phyloP scores from a whole-genome alignment of 2,797 vertebrate genomes.

The Chaetodon trifasciatus region DNA sequence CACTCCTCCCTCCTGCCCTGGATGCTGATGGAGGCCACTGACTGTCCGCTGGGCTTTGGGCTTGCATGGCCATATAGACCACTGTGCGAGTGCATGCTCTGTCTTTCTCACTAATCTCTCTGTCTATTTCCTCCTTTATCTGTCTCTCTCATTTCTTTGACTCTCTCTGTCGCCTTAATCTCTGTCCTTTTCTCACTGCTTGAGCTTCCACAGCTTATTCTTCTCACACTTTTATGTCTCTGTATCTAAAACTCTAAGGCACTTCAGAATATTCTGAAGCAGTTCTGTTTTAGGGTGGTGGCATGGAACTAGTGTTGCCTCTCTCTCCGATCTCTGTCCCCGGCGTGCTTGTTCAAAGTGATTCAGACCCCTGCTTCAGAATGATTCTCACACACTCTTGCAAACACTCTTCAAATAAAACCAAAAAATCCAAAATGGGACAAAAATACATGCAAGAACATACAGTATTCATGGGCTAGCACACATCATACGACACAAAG shows the following conservation, averaged over 20 bases:
- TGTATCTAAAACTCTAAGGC: slow-evolving; percentile 86
- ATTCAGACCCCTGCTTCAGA: slow-evolving; percentile 95
- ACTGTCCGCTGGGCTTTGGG: slow-evolving; percentile 87
- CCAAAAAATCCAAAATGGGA: background rate
- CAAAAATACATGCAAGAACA: slow-evolving; percentile 38
- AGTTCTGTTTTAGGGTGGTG: slow-evolving; percentile 99
- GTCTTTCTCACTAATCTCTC: slow-evolving; percentile 69
- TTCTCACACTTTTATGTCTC: slow-evolving; percentile 86
- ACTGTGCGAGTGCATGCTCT: slow-evolving; percentile 86
- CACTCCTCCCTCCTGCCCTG: slow-evolving; percentile 64
- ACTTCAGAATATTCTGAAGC: slow-evolving; percentile 99
- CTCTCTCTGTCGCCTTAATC: slow-evolving; percentile 48
- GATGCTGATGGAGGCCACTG: slow-evolving; percentile 79
- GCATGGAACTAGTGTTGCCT: slow-evolving; percentile 99
- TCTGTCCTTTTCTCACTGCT: slow-evolving; percentile 84
- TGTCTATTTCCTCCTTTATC: slow-evolving; percentile 67
- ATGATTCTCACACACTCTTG: slow-evolving; percentile 81
- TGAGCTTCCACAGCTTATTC: slow-evolving; percentile 94
- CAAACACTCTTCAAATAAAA: slow-evolving; percentile 29
- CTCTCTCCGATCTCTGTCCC: slow-evolving; percentile 95
- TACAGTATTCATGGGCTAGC: slow-evolving; percentile 11
- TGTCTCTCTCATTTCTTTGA: slow-evolving; percentile 39
- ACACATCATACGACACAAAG: slow-evolving; percentile 28
- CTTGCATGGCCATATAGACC: slow-evolving; percentile 93
- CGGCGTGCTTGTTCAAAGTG: slow-evolving; percentile 91